Conservation (phyloP, 2,888 invertebrate genomes). For the Digitonthophagus gazella region DNA sequence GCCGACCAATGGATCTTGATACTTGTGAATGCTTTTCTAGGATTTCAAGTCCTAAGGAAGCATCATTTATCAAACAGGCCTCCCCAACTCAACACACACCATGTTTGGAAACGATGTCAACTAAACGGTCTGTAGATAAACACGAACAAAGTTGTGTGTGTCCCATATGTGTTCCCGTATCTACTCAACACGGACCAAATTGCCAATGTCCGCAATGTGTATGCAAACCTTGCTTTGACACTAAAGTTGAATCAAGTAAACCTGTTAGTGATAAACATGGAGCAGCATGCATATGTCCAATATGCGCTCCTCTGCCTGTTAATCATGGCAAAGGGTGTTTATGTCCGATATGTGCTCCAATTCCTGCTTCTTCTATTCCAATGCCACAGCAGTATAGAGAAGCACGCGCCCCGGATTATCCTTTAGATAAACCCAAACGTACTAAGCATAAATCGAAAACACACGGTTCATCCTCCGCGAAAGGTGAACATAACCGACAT, state of each 20-base stretch:
- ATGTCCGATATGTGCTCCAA: conserved; percentile 19
- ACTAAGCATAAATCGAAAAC: background rate
- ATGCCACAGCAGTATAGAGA: too few relatives aligned
- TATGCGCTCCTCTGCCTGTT: background rate
- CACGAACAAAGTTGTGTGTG: conserved; percentile 13
- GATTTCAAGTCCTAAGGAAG: conserved; percentile 1
- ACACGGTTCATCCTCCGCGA: too few relatives aligned
- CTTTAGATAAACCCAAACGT: background rate
- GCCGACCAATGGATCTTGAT: background rate
- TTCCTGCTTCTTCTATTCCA: background rate
- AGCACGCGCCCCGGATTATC: too few relatives aligned
- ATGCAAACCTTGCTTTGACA: conserved; percentile 25
- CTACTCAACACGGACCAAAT: conserved; percentile 13
- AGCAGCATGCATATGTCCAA: conserved; percentile 16
- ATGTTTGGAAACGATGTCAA: too few relatives aligned
- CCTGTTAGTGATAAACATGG: conserved; percentile 8
- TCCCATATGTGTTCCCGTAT: background rate
- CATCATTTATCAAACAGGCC: too few relatives aligned
- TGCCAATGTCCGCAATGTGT: conserved; percentile 24
- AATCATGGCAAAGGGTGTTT: conserved; percentile 18
- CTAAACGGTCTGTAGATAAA: background rate
- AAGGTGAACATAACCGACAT: background rate
- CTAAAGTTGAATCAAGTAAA: conserved; percentile 2
- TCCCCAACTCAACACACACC: too few relatives aligned
- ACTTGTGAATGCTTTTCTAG: background rate